phyloP scores from a whole-genome alignment of 2,888 invertebrate genomes.

The Melanostoma mellinum region DNA sequence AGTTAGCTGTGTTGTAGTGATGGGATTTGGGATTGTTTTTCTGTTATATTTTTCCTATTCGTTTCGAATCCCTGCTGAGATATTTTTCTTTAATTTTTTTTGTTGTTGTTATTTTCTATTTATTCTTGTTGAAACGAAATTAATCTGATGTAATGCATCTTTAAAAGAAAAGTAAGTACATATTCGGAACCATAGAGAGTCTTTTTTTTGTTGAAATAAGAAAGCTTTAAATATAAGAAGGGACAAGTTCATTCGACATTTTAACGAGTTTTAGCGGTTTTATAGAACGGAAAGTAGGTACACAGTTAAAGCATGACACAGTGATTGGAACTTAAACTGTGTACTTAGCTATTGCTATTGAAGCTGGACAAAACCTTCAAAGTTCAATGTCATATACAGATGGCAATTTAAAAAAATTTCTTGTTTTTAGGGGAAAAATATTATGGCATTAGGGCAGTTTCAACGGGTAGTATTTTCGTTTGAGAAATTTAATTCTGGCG shows the following conservation, averaged over 20 bases:
- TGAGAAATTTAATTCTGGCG: no score
- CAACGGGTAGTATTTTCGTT: no score
- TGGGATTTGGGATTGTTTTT: conserved; percentile 39
- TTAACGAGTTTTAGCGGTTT: conserved; percentile 67
- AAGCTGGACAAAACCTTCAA: no score
- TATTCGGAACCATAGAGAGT: background rate
- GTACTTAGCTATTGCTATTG: no score
- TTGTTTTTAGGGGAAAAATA: no score
- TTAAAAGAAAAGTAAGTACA: background rate
- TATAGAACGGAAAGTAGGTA: no score
- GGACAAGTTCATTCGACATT: conserved; percentile 45
- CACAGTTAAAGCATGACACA: no score
- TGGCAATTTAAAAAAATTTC: no score
- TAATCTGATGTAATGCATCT: conserved; percentile 13
- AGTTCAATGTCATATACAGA: no score
- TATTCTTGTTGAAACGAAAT: background rate
- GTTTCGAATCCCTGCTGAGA: conserved; percentile 52
- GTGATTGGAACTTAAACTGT: no score
- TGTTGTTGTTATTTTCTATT: no score
- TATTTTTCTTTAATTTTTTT: conserved; percentile 10
- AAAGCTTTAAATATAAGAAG: background rate
- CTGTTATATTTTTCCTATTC: conserved; percentile 10
- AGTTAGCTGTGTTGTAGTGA: conserved; percentile 49
- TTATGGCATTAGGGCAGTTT: no score
- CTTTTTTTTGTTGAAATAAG: conserved; percentile 2